Conservation (phyloP, 2,113 vertebrate genomes). For the Nesoenas mayeri region DNA sequence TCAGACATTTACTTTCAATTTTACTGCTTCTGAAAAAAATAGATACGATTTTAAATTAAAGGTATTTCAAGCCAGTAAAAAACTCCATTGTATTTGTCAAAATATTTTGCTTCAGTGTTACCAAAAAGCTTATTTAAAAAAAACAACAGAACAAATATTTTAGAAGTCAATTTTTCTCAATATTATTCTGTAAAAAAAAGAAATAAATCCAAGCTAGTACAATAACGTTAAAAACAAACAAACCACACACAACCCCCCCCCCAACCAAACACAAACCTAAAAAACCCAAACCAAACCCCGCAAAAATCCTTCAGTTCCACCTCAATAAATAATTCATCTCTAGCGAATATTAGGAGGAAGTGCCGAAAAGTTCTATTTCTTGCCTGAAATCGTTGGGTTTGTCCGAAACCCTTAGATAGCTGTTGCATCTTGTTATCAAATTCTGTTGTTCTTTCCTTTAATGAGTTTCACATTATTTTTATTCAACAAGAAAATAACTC, state of each 20-base stretch:
- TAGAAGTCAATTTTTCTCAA: neutral
- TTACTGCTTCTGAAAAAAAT: neutral
- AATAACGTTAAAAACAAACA: neutral
- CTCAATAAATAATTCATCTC: neutral
- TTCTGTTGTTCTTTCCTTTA: conserved; percentile 35
- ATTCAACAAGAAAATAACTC: conserved; percentile 37
- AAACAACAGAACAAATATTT: neutral
- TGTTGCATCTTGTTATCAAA: conserved; percentile 60
- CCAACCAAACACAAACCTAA: no score
- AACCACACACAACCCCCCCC: no score
- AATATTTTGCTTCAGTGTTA: neutral
- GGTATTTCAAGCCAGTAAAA: neutral
- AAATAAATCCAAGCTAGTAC: neutral
- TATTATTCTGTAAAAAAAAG: neutral
- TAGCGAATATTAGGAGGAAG: neutral
- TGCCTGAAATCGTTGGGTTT: neutral
- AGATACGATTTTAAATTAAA: neutral
- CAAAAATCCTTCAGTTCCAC: neutral
- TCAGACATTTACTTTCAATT: neutral
- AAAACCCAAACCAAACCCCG: neutral
- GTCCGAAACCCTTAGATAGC: conserved; percentile 34
- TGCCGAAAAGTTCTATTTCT: conserved; percentile 32
- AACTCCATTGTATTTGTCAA: neutral
- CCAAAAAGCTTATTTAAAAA: neutral
- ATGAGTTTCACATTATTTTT: conserved; percentile 46